These are phyloP conservation scores for Cololabis saira DNA, from an alignment of 2,113 vertebrate species.

Conservation along the genomic window DNA sequence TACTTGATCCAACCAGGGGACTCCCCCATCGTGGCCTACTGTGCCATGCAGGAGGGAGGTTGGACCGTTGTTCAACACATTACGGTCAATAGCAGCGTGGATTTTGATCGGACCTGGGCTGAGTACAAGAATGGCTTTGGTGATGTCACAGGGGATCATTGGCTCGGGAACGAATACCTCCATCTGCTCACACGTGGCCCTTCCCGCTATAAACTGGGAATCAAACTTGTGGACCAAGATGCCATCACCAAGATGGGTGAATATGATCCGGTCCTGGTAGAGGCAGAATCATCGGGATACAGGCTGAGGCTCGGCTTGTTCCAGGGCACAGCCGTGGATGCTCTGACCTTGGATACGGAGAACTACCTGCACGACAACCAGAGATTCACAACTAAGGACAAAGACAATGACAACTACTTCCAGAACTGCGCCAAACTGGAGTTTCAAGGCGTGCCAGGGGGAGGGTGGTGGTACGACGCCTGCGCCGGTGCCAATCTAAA, in stretches of 20 bases:
- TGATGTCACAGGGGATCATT: constrained; percentile 84
- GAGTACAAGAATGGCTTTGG: constrained; percentile 90
- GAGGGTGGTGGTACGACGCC: constrained; percentile 87
- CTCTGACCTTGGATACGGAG: constrained; percentile 86
- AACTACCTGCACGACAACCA: constrained; percentile 92
- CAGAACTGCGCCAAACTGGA: constrained; percentile 87
- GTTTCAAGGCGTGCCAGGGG: constrained; percentile 81
- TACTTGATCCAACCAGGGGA: constrained; percentile 86
- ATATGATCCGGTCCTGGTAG: constrained; percentile 84
- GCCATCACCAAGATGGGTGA: constrained; percentile 81
- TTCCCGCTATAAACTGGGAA: constrained; percentile 76
- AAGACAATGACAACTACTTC: constrained; percentile 88
- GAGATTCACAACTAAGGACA: constrained; percentile 87
- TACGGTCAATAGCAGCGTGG: constrained; percentile 86
- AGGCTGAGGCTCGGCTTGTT: constrained; percentile 86
- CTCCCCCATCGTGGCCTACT: constrained; percentile 80
- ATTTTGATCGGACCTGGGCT: constrained; percentile 88
- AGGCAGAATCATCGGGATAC: constrained; percentile 84
- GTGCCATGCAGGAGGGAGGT: constrained; percentile 89
- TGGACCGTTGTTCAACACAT: constrained; percentile 93
- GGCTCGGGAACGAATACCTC: constrained; percentile 88
- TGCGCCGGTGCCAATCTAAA: constrained; percentile 88
- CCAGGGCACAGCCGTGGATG: constrained; percentile 83
- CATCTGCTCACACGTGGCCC: constrained; percentile 81
- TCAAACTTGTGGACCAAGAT: constrained; percentile 85